A percentile compares a stretch with the other conserved stretches of the same genome.
These are phyloP conservation scores for Papilio helenus DNA, from an alignment of 1,140 invertebrate genomes.

Conservation along the genomic window DNA sequence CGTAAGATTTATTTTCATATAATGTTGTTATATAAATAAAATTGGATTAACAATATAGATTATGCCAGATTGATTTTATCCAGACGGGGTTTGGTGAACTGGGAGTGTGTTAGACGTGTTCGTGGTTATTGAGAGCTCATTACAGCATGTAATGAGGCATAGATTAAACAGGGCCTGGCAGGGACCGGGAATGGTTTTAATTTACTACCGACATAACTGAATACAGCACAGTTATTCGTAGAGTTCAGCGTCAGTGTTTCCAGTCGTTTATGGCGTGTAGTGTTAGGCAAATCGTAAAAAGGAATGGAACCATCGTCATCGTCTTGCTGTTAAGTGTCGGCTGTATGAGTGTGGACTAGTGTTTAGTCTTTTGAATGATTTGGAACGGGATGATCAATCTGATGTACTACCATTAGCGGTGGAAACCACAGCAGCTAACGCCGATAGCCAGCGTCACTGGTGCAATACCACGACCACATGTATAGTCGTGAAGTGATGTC, in stretches of 20 bases:
- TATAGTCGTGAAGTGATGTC: no score
- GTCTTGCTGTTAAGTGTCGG: background rate
- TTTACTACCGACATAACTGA: background rate
- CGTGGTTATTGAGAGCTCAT: slow-evolving; percentile 1
- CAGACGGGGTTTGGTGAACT: background rate
- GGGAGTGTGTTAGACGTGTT: background rate
- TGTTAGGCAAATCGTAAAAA: background rate
- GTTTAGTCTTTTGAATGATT: background rate
- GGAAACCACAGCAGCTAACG: no score
- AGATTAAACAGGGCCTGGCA: background rate
- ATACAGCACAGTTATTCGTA: background rate
- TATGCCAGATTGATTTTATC: slow-evolving; percentile 21
- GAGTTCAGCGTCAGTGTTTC: background rate
- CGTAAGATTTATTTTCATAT: slow-evolving; percentile 36
- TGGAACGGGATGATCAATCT: background rate
- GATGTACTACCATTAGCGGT: background rate
- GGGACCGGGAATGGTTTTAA: background rate
- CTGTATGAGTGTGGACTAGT: background rate
- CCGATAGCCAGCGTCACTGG: no score
- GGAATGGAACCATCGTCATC: background rate
- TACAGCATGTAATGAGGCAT: background rate
- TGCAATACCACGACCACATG: no score
- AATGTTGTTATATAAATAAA: slow-evolving; percentile 36
- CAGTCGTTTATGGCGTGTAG: background rate
- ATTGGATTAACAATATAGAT: slow-evolving; percentile 26